These are phyloP conservation scores for Chelon labrosus DNA, from an alignment of 2,797 vertebrate genomes.

Conservation along the genomic window DNA sequence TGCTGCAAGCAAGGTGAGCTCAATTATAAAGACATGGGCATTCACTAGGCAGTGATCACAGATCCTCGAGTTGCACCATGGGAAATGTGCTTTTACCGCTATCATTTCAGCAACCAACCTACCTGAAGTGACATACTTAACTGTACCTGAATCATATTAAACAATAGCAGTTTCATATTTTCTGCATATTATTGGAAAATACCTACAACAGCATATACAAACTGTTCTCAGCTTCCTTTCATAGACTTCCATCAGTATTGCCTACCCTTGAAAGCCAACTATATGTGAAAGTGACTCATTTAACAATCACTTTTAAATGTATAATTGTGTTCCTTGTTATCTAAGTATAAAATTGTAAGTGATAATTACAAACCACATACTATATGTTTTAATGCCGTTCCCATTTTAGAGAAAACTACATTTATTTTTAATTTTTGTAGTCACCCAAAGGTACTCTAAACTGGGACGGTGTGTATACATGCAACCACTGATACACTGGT, in stretches of 20 bases:
- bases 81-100: no score
- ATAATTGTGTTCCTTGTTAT: not conserved
- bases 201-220: not conserved
- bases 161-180: not conserved
- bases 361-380: not conserved
- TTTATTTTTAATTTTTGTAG: not conserved
- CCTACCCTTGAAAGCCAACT: not conserved
- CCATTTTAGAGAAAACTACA: not conserved
- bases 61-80: no score
- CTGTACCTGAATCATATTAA: not conserved
- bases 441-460: not conserved
- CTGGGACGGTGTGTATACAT: constrained; percentile 5
- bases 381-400: not conserved
- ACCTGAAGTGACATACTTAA: no score
- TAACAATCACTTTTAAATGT: not conserved
- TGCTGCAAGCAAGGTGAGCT: no score
- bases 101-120: no score
- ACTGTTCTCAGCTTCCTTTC: no score
- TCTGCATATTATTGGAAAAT: not conserved
- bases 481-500: constrained; percentile 1
- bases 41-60: no score
- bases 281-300: not conserved
- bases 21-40: no score
- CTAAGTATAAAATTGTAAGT: not conserved
- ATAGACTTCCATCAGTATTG: no score